phyloP scores from a whole-genome alignment of 2,888 invertebrate genomes.

The Pterostichus madidus region DNA sequence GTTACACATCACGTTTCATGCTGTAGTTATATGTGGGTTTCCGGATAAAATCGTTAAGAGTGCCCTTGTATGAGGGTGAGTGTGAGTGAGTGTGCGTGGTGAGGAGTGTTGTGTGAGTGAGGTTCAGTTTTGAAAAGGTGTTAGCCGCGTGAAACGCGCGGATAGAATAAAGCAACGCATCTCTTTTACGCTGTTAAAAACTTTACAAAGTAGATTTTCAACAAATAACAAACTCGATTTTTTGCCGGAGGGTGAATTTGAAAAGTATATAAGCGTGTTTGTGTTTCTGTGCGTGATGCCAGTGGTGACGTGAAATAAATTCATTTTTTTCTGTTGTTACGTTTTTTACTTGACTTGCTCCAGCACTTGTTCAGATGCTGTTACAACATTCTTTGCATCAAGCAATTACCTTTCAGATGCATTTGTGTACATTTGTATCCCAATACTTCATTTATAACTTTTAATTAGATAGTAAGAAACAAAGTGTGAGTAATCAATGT shows the following conservation, averaged over 20 bases:
- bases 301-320: conserved; percentile 56
- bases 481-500: no score
- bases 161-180: conserved; percentile 64
- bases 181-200: conserved; percentile 64
- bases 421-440: neutral
- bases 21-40: conserved; percentile 58
- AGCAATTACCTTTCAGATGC: conserved; percentile 1
- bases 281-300: conserved; percentile 63
- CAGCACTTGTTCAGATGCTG: conserved; percentile 2
- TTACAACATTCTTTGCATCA: conserved; percentile 5
- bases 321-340: conserved; percentile 54
- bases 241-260: conserved; percentile 61
- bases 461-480: no score
- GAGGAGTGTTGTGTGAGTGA: neutral
- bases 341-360: conserved; percentile 30
- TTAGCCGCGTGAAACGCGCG: conserved; percentile 47
- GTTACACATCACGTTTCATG: conserved; percentile 63
- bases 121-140: conserved; percentile 52
- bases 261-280: conserved; percentile 65
- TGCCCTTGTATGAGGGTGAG: conserved; percentile 8
- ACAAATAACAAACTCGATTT: conserved; percentile 66
- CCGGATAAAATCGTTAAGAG: conserved; percentile 62
- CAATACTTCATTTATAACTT: no score
- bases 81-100: neutral
- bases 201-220: conserved; percentile 65